Percentiles rank a stretch among this genome's conserved stretches.
Conservation (phyloP, 2,888 invertebrate genomes). For the Ochropacha duplaris region DNA sequence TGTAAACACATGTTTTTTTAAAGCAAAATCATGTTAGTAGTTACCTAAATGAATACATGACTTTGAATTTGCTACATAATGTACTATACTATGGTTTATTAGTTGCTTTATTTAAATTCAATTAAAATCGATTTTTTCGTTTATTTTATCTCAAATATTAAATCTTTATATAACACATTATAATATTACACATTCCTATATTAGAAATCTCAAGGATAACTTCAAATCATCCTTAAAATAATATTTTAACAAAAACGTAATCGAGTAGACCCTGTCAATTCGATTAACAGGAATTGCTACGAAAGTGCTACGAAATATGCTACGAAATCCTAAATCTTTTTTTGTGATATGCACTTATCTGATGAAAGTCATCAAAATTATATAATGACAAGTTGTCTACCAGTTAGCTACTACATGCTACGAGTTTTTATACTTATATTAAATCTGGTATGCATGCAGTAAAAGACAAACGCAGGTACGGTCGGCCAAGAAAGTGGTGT, state of each 20-base stretch:
- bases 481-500: too few species aligned
- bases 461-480: background rate
- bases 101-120: background rate
- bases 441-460: background rate
- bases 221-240: too few species aligned
- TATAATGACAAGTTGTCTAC: background rate
- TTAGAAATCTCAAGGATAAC: too few species aligned
- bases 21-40: background rate
- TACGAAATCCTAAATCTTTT: background rate
- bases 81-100: background rate
- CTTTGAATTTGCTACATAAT: background rate
- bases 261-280: too few species aligned
- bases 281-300: background rate
- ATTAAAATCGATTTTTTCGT: background rate
- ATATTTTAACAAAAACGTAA: too few species aligned
- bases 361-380: too few species aligned
- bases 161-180: background rate
- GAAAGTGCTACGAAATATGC: background rate
- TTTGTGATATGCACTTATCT: background rate
- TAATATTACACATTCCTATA: background rate
- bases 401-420: background rate
- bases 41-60: background rate
- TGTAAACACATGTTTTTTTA: background rate
- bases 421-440: too few species aligned
- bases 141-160: too few species aligned